phyloP scores from a whole-genome alignment of 1,140 invertebrate genomes.

The Drosophila rhopaloa region DNA sequence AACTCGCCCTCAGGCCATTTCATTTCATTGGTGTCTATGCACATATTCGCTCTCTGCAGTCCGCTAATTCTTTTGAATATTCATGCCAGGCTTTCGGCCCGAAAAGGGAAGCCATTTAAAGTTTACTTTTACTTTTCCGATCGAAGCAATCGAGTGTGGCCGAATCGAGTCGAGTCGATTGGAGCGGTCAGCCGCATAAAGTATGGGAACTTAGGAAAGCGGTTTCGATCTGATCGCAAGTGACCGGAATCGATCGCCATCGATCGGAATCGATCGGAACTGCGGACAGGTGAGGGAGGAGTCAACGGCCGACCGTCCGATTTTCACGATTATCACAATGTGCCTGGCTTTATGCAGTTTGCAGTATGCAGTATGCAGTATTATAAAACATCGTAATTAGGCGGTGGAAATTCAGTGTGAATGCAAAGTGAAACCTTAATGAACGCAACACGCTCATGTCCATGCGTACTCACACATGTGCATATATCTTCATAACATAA shows the following conservation, averaged over 20 bases:
- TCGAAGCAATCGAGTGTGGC: conserved; percentile 11
- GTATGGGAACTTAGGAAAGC: conserved; percentile 16
- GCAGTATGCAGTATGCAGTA: conserved; percentile 11
- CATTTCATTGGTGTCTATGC: conserved; percentile 14
- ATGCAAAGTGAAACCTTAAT: conserved; percentile 73
- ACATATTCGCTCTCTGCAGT: background rate
- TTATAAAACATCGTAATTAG: conserved; percentile 52
- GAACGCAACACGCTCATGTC: conserved; percentile 23
- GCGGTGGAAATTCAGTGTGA: conserved; percentile 69
- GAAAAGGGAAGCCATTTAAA: conserved; percentile 50
- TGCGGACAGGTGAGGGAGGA: conserved; percentile 13
- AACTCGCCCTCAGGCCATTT: conserved; percentile 31
- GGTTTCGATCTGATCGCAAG: background rate
- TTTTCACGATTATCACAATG: conserved; percentile 44
- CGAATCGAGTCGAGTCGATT: conserved; percentile 16
- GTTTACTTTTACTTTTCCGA: conserved; percentile 57
- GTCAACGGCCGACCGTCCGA: conserved; percentile 51
- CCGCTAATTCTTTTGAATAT: conserved; percentile 33
- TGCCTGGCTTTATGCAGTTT: background rate
- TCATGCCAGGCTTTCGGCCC: conserved; percentile 10
- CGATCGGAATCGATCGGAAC: background rate
- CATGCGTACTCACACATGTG: too few species aligned
- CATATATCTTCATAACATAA: too few species aligned
- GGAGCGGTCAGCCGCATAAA: background rate
- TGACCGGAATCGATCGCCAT: too few species aligned